Base-by-base conservation (phyloP, 2,113 vertebrate genomes). In the Sialia sialis region DNA sequence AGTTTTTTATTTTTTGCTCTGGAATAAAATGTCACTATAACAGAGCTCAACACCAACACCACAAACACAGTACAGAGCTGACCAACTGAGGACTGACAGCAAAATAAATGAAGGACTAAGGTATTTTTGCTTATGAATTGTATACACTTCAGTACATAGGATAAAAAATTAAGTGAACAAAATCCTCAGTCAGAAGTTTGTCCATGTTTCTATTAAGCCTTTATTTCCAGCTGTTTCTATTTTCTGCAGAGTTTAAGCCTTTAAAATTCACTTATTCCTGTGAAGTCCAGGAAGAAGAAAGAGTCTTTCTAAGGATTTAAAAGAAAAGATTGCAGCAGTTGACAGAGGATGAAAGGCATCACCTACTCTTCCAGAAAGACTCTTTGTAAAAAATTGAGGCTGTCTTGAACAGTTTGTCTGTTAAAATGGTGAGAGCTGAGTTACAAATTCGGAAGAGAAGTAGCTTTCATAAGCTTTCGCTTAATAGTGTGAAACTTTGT, bases 401-500 rank as follows among this genome's bases (percentile, higher is more conserved):
- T 51, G 29, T 58, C 34, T 80, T 80, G 32, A 93, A 38, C 56
- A 67, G 62, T 27, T 79, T 87, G 58, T 82, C 60, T 73, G n/a
- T 87, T 88, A 23, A 92, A 83, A 55, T 48, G 38, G 21, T 54
- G 80, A 48, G 67, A 92, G 60, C 68, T 95, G 54, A 83, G 48
- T 84, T 95, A 91, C 34, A 87, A 52, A 86, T 88, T 68, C 13
- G 16, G 62, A 75, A 87, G 58, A 84, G 60, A 75, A 91, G 46
- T 44, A 85, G 75, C 43, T 92, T 92, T 96, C 79, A 55, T 80
- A 81, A 75, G 54, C 20, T 30, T 92, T 90, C 58, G 56, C 49
- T 91, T 84, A 84, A 72, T 78, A 87, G 68, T 56, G 58, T 69
- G 73, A 93, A 93, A 83, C 62, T 73, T 85, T 60, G 56, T 90